Evolutionary conservation across 2,113 vertebrate species (phyloP).

Genomic region (Panurus biarmicus): DNA sequence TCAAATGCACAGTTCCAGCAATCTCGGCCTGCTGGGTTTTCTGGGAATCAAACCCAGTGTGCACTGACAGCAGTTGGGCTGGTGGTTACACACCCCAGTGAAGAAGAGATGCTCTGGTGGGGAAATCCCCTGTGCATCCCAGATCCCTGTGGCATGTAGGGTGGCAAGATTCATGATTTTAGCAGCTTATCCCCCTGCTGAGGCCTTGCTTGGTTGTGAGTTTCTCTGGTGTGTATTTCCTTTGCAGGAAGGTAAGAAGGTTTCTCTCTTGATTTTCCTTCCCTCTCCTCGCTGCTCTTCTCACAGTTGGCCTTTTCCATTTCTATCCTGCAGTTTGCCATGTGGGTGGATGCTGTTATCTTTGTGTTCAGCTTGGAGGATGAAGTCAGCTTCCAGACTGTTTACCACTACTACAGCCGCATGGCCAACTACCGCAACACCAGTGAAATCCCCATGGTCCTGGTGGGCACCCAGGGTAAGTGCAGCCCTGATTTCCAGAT

Average conservation of each 20-base stretch:
- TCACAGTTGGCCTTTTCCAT: background rate
- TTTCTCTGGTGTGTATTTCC: background rate
- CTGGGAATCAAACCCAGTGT: background rate
- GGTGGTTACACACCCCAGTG: background rate
- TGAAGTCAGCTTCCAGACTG: constrained; percentile 96
- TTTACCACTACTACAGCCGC: constrained; percentile 97
- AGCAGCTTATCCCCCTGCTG: background rate
- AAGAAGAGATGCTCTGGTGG: background rate
- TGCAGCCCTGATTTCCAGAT: background rate
- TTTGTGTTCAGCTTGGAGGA: constrained; percentile 99
- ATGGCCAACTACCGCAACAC: constrained; percentile 91
- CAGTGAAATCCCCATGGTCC: constrained; percentile 87
- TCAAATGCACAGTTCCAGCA: background rate
- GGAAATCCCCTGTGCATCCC: background rate
- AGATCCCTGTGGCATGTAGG: background rate
- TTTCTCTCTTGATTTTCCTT: background rate
- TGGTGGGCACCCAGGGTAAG: constrained; percentile 95
- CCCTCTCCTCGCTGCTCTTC: background rate
- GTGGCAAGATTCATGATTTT: background rate
- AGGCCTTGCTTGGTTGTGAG: background rate
- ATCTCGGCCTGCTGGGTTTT: background rate
- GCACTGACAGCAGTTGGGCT: background rate
- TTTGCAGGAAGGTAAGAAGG: background rate
- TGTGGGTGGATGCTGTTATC: constrained; percentile 97
- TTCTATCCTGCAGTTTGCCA: constrained; percentile 78